Evolutionary conservation across 2,888 invertebrate species (phyloP).

Genomic region (Pemphredon lugubris): DNA sequence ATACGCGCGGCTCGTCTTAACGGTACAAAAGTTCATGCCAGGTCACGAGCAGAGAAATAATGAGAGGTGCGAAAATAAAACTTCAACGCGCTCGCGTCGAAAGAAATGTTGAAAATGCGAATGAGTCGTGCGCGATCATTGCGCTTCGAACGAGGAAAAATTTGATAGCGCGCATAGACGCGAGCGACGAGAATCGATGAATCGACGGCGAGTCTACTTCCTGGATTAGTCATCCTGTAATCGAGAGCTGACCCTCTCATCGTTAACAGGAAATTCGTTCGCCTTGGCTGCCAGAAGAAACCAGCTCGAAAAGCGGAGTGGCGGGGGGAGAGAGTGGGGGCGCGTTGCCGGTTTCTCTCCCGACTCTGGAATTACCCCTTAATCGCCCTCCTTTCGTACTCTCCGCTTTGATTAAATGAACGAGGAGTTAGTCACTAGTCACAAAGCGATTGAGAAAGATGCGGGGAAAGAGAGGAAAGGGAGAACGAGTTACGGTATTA

Average conservation of each 20-base stretch:
- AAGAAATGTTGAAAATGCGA: neutral
- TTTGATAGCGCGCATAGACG: neutral
- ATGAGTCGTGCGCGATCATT: neutral
- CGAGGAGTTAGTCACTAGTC: conserved; percentile 29
- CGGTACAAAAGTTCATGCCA: too few relatives aligned
- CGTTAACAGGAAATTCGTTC: conserved; percentile 44
- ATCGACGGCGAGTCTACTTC: conserved; percentile 35
- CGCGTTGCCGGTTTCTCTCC: neutral
- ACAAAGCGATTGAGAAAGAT: conserved; percentile 11
- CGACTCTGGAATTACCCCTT: conserved; percentile 16
- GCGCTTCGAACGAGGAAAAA: neutral
- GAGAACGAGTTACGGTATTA: too few relatives aligned
- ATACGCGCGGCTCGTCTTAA: too few relatives aligned
- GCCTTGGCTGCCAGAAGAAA: conserved; percentile 19
- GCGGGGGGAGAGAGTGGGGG: neutral
- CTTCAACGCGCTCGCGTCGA: too few relatives aligned
- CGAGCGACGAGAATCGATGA: conserved; percentile 16
- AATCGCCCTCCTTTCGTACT: conserved; percentile 41
- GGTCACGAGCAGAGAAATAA: too few relatives aligned
- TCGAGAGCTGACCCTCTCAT: conserved; percentile 36
- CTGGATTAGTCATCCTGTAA: conserved; percentile 48
- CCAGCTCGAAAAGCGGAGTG: conserved; percentile 26
- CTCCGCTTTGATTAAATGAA: conserved; percentile 45
- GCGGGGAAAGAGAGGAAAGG: neutral
- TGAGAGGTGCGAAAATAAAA: too few relatives aligned